Base-by-base conservation (phyloP, 1,140 invertebrate genomes). In the Samia ricini region DNA sequence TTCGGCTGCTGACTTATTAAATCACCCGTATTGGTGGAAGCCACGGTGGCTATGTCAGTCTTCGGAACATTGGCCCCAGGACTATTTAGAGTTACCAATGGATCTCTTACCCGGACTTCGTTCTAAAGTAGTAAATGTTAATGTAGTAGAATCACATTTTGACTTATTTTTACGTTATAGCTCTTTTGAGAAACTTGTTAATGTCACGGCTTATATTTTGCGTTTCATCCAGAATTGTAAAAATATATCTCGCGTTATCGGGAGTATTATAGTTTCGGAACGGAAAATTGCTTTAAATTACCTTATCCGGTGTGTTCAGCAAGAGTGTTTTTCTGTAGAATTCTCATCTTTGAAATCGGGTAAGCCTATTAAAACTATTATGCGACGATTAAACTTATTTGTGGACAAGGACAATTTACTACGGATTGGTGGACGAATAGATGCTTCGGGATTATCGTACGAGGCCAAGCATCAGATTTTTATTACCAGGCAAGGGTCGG, bases 401-500 rank as follows among this genome's bases (percentile, higher is more conserved):
- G 8, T 64, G 6, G 62, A 64, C 51, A 24, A 26, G 18, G 22
- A 54, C 6, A 15, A 23, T 52, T 19, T 64, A 7, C 12, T 64
- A 5, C 8, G 62, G 59, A 56, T 64, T 19, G 62, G 62, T 23
- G 62, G 62, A 5, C 12, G 62, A 23, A 33, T 64, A 15, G 10
- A 6, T 2, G 20, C 57, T n/a, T 64, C 62, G 0, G 2, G 18
- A 19, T 23, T 64, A n/a, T n/a, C n/a, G n/a, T n/a, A n/a, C 48
- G 21, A 21, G 2, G 42, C 62, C 1, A 63, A 33, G 56, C 60
- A 63, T 56, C 61, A 50, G 50, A 56, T n/a, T 58, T 59, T 50
- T 63, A 10, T 23, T 60, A 19, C 61, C 66, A 5, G 58, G 57
- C 36, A 51, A 63, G 12, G n/a, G 24, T 48, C 48, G 33, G 20